A percentile compares a stretch with the other conserved stretches of the same genome.
phyloP scores from a whole-genome alignment of 2,888 invertebrate species.

The Synergus itoensis region DNA sequence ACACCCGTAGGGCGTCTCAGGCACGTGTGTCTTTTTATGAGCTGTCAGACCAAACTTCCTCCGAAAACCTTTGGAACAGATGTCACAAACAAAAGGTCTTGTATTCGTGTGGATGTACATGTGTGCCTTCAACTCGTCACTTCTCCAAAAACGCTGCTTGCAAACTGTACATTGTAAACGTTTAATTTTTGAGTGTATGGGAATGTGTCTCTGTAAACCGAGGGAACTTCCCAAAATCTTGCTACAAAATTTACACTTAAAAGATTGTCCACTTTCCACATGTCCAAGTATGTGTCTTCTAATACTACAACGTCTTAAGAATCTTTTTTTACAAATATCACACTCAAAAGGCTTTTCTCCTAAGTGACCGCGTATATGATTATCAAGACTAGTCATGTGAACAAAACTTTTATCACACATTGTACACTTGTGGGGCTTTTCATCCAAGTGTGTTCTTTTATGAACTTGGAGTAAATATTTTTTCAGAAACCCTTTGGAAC shows the following conservation, averaged over 20 bases:
- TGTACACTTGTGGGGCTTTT: background rate
- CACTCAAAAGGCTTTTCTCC: background rate
- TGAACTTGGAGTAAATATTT: background rate
- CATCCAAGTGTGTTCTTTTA: background rate
- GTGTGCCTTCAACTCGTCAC: background rate
- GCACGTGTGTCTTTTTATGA: background rate
- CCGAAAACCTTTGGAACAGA: background rate
- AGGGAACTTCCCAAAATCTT: too few species aligned
- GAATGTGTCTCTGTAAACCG: too few species aligned
- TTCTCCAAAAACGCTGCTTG: background rate
- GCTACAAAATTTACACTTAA: too few species aligned
- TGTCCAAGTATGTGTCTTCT: too few species aligned
- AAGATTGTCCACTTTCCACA: too few species aligned
- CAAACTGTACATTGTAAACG: background rate
- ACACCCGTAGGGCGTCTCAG: background rate
- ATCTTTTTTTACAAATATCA: background rate
- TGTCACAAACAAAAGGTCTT: background rate
- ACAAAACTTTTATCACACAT: background rate
- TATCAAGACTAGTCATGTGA: background rate
- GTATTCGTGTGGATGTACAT: background rate
- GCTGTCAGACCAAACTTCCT: background rate
- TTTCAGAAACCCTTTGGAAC: background rate
- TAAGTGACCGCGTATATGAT: background rate
- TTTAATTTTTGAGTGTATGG: background rate
- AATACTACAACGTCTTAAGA: background rate